These are phyloP conservation scores for Drosophila pseudotakahashii DNA, from an alignment of 2,888 invertebrate genomes.

Conservation along the genomic window DNA sequence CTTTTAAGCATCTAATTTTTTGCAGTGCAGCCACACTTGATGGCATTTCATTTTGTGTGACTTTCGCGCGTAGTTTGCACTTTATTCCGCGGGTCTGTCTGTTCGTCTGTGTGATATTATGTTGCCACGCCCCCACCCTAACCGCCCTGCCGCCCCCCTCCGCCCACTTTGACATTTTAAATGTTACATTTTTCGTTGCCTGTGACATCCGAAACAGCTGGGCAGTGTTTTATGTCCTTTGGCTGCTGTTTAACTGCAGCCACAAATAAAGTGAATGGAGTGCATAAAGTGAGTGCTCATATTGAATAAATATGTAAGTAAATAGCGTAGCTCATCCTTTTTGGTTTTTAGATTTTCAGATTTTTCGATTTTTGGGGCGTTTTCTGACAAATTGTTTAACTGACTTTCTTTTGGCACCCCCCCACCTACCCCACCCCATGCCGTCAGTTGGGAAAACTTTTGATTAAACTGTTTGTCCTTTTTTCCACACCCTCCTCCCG, in stretches of 20 bases:
- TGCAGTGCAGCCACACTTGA: constrained; percentile 5
- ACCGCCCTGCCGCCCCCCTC: background rate
- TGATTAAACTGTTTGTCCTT: constrained; percentile 41
- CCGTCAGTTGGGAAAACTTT: constrained; percentile 21
- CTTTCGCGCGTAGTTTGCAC: constrained; percentile 25
- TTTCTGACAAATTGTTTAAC: constrained; percentile 25
- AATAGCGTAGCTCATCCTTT: background rate
- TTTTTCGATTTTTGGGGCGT: too few relatives aligned
- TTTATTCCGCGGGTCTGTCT: constrained; percentile 25
- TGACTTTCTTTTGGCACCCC: constrained; percentile 9
- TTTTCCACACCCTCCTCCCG: constrained; percentile 2
- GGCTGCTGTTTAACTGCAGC: background rate
- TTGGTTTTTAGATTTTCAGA: background rate
- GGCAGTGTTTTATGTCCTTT: constrained; percentile 3
- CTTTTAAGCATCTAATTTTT: background rate
- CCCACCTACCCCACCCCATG: background rate
- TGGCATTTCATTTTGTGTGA: constrained; percentile 20
- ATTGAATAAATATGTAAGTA: background rate
- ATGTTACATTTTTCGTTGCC: constrained; percentile 5
- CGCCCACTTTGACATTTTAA: constrained; percentile 16
- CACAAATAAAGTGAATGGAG: constrained; percentile 10
- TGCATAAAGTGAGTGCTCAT: constrained; percentile 6
- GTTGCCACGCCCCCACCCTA: background rate
- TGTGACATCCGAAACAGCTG: constrained; percentile 16
- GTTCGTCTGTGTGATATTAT: constrained; percentile 7